Conservation (phyloP, 2,113 vertebrate genomes). For the Sus scrofa region T2T-Sscrofa CM000813.6:69506501-69507000, state of each 20-base stretch:
- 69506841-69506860: not conserved
- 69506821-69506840: not conserved
- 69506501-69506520: slow-evolving; percentile 16
- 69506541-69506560: not conserved
- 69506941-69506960: too few species aligned
- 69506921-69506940: too few species aligned
- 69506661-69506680: not conserved
- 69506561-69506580: not conserved
- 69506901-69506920: too few species aligned
- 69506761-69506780: not conserved
- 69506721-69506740: not conserved
- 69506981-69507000: too few species aligned
- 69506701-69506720: not conserved
- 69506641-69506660: not conserved
- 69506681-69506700: not conserved
- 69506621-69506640: not conserved
- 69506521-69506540: slow-evolving; percentile 21
- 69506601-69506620: not conserved
- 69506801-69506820: not conserved
- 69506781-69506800: not conserved
- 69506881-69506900: too few species aligned
- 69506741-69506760: not conserved
- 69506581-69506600: not conserved
- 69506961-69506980: too few species aligned
- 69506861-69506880: too few species aligned